Percentiles rank a stretch among this genome's conserved stretches.
Evolutionary conservation across 2,113 vertebrate genomes (phyloP).

Genomic region (Hydrolagus affinis): DNA sequence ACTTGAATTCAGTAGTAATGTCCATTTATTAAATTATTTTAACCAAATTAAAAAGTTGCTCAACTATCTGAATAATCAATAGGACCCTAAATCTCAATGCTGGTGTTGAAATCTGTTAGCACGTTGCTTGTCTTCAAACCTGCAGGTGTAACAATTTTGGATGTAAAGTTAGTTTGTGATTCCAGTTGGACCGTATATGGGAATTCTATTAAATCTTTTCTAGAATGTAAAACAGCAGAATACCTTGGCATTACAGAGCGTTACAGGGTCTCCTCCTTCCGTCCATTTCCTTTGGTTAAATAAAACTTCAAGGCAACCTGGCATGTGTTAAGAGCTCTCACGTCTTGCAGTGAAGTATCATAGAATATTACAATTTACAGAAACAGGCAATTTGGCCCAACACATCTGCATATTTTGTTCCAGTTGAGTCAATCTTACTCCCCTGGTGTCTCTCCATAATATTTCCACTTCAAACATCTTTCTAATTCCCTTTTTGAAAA

Average conservation of each 20-base stretch:
- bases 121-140: neutral
- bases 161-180: neutral
- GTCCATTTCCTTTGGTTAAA: slow-evolving; percentile 7
- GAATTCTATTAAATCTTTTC: neutral
- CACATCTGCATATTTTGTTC: neutral
- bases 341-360: neutral
- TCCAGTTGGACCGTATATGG: neutral
- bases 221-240: neutral
- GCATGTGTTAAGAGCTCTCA: neutral
- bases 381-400: neutral
- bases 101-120: neutral
- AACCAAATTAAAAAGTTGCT: neutral
- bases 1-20: neutral
- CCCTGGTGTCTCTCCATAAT: neutral
- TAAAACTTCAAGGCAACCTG: neutral
- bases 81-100: neutral
- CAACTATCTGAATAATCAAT: no score
- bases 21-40: slow-evolving; percentile 4
- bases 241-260: neutral
- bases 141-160: neutral
- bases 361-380: neutral
- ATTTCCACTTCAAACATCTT: neutral
- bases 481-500: neutral
- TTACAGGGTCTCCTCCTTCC: neutral
- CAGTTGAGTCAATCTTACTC: neutral